phyloP scores from a whole-genome alignment of 2,888 invertebrate genomes.

The Drymonia ruficornis region DNA sequence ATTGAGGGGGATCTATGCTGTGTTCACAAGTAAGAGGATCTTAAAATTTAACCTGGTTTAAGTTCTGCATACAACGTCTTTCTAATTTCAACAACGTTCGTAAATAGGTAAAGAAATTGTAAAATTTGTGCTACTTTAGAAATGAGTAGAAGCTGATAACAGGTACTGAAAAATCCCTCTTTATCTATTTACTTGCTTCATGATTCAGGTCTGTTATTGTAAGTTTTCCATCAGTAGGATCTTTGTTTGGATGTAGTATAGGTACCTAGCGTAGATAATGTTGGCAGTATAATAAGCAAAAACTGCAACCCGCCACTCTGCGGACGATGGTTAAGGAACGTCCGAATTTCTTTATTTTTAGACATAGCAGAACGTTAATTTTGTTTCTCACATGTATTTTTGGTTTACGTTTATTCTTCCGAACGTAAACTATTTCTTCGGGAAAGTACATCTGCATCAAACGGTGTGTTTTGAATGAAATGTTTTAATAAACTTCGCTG shows the following conservation, averaged over 20 bases:
- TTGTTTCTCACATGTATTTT: constrained; percentile 14
- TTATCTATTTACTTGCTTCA: too few relatives aligned
- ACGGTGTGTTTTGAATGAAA: constrained; percentile 2
- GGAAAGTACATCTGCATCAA: background rate
- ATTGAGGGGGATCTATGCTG: constrained; percentile 52
- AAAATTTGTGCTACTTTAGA: too few relatives aligned
- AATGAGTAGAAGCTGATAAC: too few relatives aligned
- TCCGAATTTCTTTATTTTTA: constrained; percentile 19
- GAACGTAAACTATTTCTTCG: background rate
- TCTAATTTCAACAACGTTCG: too few relatives aligned
- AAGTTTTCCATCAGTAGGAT: too few relatives aligned
- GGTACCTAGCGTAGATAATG: too few relatives aligned
- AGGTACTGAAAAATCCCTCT: too few relatives aligned
- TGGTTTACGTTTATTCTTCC: constrained; percentile 3
- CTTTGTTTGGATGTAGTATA: too few relatives aligned
- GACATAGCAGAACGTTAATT: constrained; percentile 12
- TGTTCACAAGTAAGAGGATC: constrained; percentile 28
- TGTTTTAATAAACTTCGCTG: background rate
- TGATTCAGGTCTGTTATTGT: too few relatives aligned
- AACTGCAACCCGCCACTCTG: background rate
- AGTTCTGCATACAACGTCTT: too few relatives aligned
- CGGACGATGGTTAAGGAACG: background rate
- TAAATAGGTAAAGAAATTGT: too few relatives aligned
- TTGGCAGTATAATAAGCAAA: background rate
- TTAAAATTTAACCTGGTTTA: background rate